These are phyloP conservation scores for Crotophaga sulcirostris DNA, from an alignment of 2,113 vertebrate species.

Conservation along the genomic window DNA sequence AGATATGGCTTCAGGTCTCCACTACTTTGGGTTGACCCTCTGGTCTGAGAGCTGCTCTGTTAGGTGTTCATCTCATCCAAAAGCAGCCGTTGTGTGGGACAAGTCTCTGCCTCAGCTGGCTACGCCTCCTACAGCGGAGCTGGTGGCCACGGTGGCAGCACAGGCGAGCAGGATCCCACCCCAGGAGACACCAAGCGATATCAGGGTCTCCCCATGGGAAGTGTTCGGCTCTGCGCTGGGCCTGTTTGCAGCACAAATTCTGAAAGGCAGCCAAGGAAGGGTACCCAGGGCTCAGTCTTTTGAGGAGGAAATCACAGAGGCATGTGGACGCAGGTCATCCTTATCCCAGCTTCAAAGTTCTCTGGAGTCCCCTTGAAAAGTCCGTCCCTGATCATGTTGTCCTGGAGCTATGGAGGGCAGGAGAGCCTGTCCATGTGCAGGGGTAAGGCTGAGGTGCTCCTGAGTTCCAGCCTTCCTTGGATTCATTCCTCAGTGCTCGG, in stretches of 20 bases:
- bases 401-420: neutral
- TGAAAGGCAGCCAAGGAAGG: neutral
- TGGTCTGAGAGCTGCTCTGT: neutral
- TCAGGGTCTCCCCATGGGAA: neutral
- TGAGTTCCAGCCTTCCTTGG: neutral
- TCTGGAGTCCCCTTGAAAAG: neutral
- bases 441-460: neutral
- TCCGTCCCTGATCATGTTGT: fast-evolving
- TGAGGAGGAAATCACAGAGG: neutral
- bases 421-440: neutral
- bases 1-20: neutral
- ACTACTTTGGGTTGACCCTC: neutral
- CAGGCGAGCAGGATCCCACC: neutral
- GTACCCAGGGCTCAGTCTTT: neutral
- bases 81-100: neutral
- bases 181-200: neutral
- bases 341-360: neutral
- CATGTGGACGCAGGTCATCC: neutral
- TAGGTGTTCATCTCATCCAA: neutral
- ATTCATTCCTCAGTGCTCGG: neutral
- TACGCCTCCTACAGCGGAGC: fast-evolving
- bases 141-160: neutral
- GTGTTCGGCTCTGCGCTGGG: neutral
- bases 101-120: neutral
- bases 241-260: neutral